Conservation (phyloP, 2,797 vertebrate species). For the Sebastes itinus region DNA sequence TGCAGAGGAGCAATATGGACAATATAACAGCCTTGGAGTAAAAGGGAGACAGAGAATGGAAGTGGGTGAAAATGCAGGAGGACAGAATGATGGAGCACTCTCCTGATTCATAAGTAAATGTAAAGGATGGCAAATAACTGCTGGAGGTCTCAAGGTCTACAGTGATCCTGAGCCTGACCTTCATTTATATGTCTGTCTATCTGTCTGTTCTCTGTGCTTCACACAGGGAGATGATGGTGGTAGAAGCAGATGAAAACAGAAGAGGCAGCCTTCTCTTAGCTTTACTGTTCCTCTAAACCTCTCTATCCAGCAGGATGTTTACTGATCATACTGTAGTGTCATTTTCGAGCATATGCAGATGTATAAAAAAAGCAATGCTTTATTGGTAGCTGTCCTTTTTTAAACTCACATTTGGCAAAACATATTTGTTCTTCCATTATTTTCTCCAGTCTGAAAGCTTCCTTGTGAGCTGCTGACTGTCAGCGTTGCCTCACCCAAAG, state of each 20-base stretch:
- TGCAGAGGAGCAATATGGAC: neutral
- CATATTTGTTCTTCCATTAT: neutral
- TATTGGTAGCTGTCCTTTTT: neutral
- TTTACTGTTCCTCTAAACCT: no score
- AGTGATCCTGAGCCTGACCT: conserved; percentile 8
- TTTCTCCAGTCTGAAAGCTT: neutral
- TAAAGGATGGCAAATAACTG: conserved; percentile 3
- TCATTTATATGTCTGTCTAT: neutral
- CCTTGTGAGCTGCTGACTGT: neutral
- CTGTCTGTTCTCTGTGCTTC: neutral
- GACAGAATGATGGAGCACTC: conserved; percentile 14
- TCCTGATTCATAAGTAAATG: conserved; percentile 18
- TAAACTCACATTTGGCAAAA: neutral
- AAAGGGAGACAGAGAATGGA: neutral
- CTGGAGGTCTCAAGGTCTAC: neutral
- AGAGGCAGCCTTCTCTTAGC: neutral
- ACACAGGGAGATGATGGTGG: neutral
- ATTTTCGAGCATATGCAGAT: no score
- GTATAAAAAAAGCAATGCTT: neutral
- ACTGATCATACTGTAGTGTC: neutral
- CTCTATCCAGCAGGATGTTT: neutral
- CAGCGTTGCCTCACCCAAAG: neutral
- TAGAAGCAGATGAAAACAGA: neutral
- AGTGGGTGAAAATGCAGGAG: conserved; percentile 5
- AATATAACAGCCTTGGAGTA: neutral